Evolutionary conservation across 1,140 invertebrate species (phyloP), one percentile per base, ranked within the genome.

Genomic region (Spodoptera frugiperda): DNA sequence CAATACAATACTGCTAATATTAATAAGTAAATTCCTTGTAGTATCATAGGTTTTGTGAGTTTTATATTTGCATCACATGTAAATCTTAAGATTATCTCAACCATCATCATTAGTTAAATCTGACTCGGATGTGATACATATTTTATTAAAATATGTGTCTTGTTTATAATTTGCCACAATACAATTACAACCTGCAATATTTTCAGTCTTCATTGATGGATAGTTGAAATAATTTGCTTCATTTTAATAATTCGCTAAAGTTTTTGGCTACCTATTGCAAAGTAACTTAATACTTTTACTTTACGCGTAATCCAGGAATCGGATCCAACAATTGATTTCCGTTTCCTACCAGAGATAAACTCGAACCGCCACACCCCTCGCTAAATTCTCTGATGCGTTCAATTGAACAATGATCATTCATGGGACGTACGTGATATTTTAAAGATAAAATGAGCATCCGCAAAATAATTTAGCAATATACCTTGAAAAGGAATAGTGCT

Each of bases 271-370:
- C 71, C 80, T 65, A 79, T 82, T 79, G 82, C 80, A 82, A 39
- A 80, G 90, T 82, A 92, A 92, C 80, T 76, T 53, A 83, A 92
- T 91, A 90, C 84, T 85, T 89, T 87, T 81, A 57, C 61, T 77
- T 77, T 80, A 30, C 80, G 77, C 80, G 76, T 82, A 85, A 88
- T 85, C 82, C 83, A 68, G 77, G 80, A 85, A 82, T 80, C 80
- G 65, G 65, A 80, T 78, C 81, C 78, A 86, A 92, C 89, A 92
- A 93, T 91, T 85, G 87, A 87, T 85, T 89, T 93, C 90, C 91
- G 91, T 78, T 93, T 93, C 91, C 90, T 86, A 80, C 76, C 59
- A 81, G 82, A 92, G 89, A 92, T 91, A 91, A 73, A 86, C 76
- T 78, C 78, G 33, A 39, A 39, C 33, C 33, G 86, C 84, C 88